Evolutionary conservation across 2,113 vertebrate genomes (phyloP).

Genomic region (Murina feae): DNA sequence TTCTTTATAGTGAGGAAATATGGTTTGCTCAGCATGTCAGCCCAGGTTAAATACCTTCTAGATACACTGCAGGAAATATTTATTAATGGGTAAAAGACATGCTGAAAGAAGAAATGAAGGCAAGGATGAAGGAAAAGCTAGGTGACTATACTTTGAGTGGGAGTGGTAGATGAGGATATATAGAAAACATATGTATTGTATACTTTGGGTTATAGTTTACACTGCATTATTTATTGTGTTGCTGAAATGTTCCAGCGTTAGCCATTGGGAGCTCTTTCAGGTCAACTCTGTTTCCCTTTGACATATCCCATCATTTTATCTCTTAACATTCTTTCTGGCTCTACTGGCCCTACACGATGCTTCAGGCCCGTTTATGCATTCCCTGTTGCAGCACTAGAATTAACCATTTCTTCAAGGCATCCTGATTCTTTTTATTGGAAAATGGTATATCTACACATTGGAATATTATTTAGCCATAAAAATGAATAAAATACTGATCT

Average conservation of each 20-base stretch:
- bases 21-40: constrained; percentile 7
- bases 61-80: neutral
- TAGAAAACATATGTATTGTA: neutral
- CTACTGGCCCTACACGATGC: neutral
- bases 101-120: neutral
- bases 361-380: neutral
- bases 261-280: neutral
- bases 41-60: neutral
- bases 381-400: neutral
- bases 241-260: neutral
- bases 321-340: neutral
- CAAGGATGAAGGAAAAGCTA: neutral
- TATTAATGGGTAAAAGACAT: constrained; percentile 1
- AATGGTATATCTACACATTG: neutral
- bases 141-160: neutral
- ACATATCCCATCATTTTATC: neutral
- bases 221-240: neutral
- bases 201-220: neutral
- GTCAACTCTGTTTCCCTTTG: neutral
- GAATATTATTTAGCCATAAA: neutral
- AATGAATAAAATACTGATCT: neutral
- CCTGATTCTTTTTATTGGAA: neutral
- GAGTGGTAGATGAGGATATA: neutral
- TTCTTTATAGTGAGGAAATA: neutral
- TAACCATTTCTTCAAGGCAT: neutral